Conservation (phyloP, 2,888 invertebrate species). For the Nasonovia ribisnigri region DNA sequence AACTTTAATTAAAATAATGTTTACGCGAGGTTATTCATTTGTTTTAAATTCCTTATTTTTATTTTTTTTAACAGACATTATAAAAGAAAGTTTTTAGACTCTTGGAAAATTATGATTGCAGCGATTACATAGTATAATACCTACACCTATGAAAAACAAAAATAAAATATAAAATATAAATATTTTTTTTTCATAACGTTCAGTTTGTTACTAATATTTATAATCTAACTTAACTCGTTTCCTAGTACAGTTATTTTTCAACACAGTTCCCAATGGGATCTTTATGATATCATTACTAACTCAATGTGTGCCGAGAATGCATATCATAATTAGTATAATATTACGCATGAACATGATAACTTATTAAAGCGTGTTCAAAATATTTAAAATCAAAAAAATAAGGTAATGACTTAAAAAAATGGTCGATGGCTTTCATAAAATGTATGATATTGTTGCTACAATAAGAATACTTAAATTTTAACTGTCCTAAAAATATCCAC, state of each 20-base stretch:
- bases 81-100: not conserved
- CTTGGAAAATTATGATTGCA: not conserved
- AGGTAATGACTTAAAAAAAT: too few relatives aligned
- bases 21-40: not conserved
- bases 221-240: not conserved
- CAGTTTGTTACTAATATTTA: not conserved
- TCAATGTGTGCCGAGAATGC: not conserved
- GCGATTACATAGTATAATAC: too few relatives aligned
- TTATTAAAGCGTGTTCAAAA: not conserved
- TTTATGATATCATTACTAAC: not conserved
- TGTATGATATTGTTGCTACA: too few relatives aligned
- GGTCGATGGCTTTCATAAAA: too few relatives aligned
- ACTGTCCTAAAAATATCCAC: too few relatives aligned
- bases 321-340: not conserved
- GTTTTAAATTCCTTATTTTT: not conserved
- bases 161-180: not conserved
- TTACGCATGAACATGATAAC: not conserved
- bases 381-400: not conserved
- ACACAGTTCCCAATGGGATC: not conserved
- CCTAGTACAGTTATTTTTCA: not conserved
- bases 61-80: too few relatives aligned
- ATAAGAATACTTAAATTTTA: too few relatives aligned
- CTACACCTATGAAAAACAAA: not conserved
- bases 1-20: slow-evolving; percentile 19
- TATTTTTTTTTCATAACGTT: not conserved